phyloP scores from a whole-genome alignment of 2,113 vertebrate species.

The Solenodon paradoxus region DNA sequence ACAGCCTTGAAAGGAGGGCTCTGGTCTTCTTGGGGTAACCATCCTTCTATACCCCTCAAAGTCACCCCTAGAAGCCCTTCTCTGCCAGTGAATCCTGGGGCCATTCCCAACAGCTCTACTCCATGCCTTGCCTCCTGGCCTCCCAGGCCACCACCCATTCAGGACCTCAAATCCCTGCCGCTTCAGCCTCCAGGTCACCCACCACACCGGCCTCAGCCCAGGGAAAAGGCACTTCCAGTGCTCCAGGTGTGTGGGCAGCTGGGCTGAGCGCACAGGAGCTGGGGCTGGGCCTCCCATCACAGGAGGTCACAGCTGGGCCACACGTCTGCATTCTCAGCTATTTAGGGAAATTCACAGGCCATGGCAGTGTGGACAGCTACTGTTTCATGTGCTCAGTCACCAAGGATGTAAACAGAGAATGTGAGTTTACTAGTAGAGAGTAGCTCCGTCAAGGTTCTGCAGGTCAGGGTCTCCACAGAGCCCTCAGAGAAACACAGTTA shows the following conservation, averaged over 20 bases:
- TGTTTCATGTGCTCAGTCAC: fast-evolving
- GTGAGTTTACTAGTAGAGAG: background rate
- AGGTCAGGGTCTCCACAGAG: background rate
- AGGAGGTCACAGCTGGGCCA: background rate
- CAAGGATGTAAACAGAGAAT: fast-evolving
- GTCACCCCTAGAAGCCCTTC: too few species aligned
- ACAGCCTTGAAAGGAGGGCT: background rate
- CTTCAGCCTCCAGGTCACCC: background rate
- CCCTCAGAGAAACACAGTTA: fast-evolving
- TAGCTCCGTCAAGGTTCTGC: fast-evolving
- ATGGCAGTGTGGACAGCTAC: fast-evolving
- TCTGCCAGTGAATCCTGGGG: fast-evolving
- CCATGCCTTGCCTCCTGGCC: too few species aligned
- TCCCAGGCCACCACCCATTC: too few species aligned
- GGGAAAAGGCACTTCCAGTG: background rate
- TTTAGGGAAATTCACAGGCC: background rate
- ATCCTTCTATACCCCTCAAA: too few species aligned
- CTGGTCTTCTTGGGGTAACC: too few species aligned
- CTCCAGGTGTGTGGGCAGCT: fast-evolving
- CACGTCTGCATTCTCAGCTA: fast-evolving
- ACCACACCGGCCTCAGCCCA: background rate
- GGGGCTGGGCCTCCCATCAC: background rate
- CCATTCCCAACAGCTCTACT: fast-evolving
- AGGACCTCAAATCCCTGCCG: too few species aligned
- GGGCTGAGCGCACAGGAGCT: background rate